A percentile compares a stretch with the other conserved stretches of the same genome.
Conservation (phyloP, 2,113 vertebrate genomes). For the Psittacus erithacus region DNA sequence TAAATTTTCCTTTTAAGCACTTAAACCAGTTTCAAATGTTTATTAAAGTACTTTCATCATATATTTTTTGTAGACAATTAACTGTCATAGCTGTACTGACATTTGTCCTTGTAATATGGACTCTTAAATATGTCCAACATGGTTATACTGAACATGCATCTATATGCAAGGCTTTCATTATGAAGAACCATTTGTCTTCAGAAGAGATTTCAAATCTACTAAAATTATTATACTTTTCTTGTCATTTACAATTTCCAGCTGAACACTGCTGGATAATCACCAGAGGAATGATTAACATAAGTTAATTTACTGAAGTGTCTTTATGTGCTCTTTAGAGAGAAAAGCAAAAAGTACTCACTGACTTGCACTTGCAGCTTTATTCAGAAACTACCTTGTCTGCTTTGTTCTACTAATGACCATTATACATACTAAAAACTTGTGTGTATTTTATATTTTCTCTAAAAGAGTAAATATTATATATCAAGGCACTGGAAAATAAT, state of each 20-base stretch:
- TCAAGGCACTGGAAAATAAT: not conserved
- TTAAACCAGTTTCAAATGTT: not conserved
- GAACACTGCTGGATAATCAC: not conserved
- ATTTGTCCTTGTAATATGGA: not conserved
- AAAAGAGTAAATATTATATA: not conserved
- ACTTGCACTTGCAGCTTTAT: not conserved
- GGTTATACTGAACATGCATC: not conserved
- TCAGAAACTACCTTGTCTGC: not conserved
- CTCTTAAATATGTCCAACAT: not conserved
- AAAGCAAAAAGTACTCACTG: not conserved
- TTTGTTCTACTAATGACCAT: not conserved
- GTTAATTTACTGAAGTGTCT: not conserved
- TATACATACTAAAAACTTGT: not conserved
- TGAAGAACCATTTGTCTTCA: not conserved
- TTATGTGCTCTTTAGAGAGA: not conserved
- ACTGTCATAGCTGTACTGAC: not conserved
- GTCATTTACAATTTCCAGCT: not conserved
- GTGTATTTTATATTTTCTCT: not conserved
- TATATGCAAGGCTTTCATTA: not conserved
- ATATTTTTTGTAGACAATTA: not conserved
- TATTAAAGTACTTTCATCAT: not conserved
- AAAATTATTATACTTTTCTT: not conserved
- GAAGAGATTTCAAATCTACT: not conserved
- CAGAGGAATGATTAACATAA: not conserved
- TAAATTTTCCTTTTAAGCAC: not conserved